Evolutionary conservation across 2,888 invertebrate genomes (phyloP), one percentile per base, ranked within the genome.

Genomic region (Epirrita christyi): DNA sequence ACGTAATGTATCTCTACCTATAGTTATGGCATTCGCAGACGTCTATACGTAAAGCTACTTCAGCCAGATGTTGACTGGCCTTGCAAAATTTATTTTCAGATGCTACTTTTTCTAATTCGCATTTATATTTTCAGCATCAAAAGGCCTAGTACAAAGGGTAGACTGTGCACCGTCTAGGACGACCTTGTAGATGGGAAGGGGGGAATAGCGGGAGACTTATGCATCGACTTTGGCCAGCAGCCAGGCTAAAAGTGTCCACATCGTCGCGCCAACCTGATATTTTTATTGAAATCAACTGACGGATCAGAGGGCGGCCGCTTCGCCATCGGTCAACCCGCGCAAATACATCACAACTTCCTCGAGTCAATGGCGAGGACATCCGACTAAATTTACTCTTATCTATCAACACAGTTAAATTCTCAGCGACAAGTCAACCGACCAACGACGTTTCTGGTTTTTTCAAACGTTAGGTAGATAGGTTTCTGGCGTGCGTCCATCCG

Each of bases 291-390:
- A 92, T 87, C 89, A 88, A 87, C 84, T 82, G 83, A 79, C 83
- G 78, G 80, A 83, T 81, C 78, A 70, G 77, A 78, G 79, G 76
- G 84, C 85, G 86, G 82, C 81, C 85, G 73, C 79, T 81, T 83
- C 61, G 79, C 78, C 75, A 78, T n/a, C n/a, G n/a, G n/a, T n/a
- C n/a, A n/a, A 83, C 83, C 81, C 78, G 85, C 79, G 83, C 85
- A 83, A 80, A 88, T 86, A 84, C 81, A 88, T 86, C 85, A 83
- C 78, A 72, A 78, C 83, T 85, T 85, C 87, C 79, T 78, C 80
- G 79, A 88, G 89, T 92, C 91, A 92, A 91, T 91, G 89, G 87
- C 91, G 89, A 91, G 92, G 92, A 84, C 90, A 78, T 76, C 45
- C 64, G 68, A 70, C 83, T 89, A 88, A 78, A 83, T 86, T 81